Base-by-base conservation (phyloP, 2,113 vertebrate genomes). In the Heliornis fulica region DNA sequence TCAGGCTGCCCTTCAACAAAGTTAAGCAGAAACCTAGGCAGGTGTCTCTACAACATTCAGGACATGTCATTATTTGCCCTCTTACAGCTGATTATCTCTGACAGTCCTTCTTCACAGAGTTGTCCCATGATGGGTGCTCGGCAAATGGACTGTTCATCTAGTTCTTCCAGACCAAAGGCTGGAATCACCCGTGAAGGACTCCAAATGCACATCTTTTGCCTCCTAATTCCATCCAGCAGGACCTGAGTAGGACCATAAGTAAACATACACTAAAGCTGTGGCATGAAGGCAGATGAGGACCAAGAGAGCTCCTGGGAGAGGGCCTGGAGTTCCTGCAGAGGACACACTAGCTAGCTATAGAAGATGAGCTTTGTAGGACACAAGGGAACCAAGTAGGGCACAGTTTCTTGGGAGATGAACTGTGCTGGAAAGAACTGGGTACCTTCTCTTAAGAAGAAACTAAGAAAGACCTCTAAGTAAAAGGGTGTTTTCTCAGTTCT, bases 311-410 rank as follows among this genome's bases (percentile, higher is more conserved):
- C 18, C 31, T 65, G 26, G 11, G 76, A 22, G 13, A 76, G 50
- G 9, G 6, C 15, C 15, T 77, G 31, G 15, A 51, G 21, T 31
- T 79, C 50, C 43, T 74, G 26, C 7, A 16, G 11, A 69, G 53
- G n/a, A 5, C 14, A 50, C 0, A 0, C 19, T 48, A 20, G 29
- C 60, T 57, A 46, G 13, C 28, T 23, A n/a, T n/a, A n/a, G n/a
- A 38, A 17, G n/a, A 11, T 22, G 32, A 75, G 9, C 26, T 20
- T 34, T 60, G 34, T 17, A 64, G 56, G 31, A 50, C 25, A 29
- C 1, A 1, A 21, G 15, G 57, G 29, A 82, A 64, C 3, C 12
- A 83, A 81, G 23, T 19, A 20, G 10, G 36, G 14, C 69, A 26
- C 45, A 51, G 15, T 7, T 65, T 34, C 77, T 65, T 22, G 11